A percentile compares a stretch with the other conserved stretches of the same genome.
Conservation (phyloP, 2,797 vertebrate species). For the Hippocampus kuda region DNA sequence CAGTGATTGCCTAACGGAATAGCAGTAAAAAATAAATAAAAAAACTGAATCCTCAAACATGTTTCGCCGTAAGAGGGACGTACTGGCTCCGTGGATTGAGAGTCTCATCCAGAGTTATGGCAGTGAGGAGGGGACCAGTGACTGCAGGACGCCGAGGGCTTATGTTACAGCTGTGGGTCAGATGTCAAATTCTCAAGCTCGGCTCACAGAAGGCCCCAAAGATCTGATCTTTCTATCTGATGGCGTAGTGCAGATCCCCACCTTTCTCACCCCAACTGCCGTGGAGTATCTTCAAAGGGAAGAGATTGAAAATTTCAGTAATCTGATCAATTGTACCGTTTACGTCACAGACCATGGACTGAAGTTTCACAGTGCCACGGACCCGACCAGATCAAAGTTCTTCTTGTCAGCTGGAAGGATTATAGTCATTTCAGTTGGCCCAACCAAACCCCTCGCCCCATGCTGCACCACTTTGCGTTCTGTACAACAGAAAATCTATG, state of each 20-base stretch:
- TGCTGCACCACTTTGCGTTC: conserved; percentile 39
- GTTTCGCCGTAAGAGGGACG: not conserved
- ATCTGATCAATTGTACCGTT: conserved; percentile 44
- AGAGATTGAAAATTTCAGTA: conserved; percentile 48
- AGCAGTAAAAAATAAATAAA: not conserved
- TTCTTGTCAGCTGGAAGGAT: conserved; percentile 40
- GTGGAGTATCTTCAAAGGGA: conserved; percentile 51
- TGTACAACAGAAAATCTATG: conserved; percentile 33
- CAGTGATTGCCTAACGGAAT: not conserved
- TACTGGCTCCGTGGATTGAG: conserved; percentile 52
- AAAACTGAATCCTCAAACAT: conserved; percentile 15
- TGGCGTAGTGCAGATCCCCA: conserved; percentile 47
- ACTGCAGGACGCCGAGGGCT: conserved; percentile 29
- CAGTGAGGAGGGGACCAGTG: not conserved
- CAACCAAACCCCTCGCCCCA: conserved; percentile 15
- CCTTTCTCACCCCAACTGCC: conserved; percentile 42
- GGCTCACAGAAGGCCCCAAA: conserved; percentile 4
- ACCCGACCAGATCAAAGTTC: conserved; percentile 40
- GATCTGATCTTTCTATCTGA: conserved; percentile 55
- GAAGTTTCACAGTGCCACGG: conserved; percentile 36
- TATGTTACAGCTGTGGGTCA: conserved; percentile 43
- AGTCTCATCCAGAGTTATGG: conserved; percentile 33
- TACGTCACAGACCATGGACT: conserved; percentile 33
- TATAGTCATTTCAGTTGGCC: conserved; percentile 15
- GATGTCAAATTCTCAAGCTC: conserved; percentile 42